Base-by-base conservation (phyloP, 2,888 invertebrate genomes). In the Sturmia bella region DNA sequence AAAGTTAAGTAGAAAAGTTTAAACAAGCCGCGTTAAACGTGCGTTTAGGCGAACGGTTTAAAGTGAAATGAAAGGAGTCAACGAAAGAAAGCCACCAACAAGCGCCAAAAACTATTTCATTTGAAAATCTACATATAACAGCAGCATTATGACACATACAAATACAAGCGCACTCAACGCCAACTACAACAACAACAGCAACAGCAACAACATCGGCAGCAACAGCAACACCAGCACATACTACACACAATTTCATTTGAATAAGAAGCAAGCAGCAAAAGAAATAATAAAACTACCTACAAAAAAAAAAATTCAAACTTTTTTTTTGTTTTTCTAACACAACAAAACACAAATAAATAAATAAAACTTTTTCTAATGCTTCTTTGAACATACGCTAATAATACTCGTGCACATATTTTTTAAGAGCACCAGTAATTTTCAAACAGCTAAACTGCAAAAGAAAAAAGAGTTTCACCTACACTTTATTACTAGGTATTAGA, bases 61-160 rank as follows among this genome's bases (percentile, higher is more conserved):
- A 90, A 90, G 90, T 90, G 89, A 90, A 90, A 90, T 90, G 90
- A 90, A 90, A 90, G 90, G 90, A 90, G 90, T 90, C 89, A 89
- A 89, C 88, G 90, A 90, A 90, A 90, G 90, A 90, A 90, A 90
- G 90, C 90, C 89, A 88, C 88, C 84, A 83, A 85, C 84, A 85
- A 85, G 85, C 85, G 84, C 80, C 80, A 79, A 83, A 76, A 83
- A 83, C 83, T 83, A 83, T 83, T 76, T 68, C 68, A 83, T 79
- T 80, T 80, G 72, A 80, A 78, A 82, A 73, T 39, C 57, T 50
- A 59, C 52, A 70, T 32, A 52, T 7, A 54, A 39, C 59, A 74
- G 24, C 69, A 83, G 50, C 72, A 80, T 56, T 54, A 83, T 64
- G 45, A 45, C 63, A 37, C 43, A 64, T 21, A 21, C 43, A 64